Base-by-base conservation (phyloP, 2,888 invertebrate species). In the Willowsia nigromaculata region DNA sequence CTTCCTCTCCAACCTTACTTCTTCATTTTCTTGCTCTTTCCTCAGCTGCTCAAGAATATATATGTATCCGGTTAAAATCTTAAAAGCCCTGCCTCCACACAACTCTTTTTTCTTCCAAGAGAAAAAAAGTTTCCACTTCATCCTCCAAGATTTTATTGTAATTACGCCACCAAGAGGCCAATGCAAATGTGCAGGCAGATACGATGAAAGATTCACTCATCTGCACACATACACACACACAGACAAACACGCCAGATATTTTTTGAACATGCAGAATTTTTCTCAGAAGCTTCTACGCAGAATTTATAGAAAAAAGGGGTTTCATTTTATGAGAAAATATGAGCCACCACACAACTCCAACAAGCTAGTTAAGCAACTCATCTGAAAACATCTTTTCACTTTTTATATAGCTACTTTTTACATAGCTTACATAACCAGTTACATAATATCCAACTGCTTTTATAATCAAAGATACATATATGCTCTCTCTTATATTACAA, bases 131-230 rank as follows among this genome's bases (percentile, higher is more conserved):
- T 87, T 87, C 71, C 68, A 81, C 86, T 87, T 87, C 80, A 87
- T 87, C 80, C 81, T 87, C 80, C 27, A 40, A 81, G 65, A 81
- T 87, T 87, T 87, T 87, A 81, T 87, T 87, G 86, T 87, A 87
- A 87, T 87, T 87, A 87, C 86, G 74, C 86, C 86, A 81, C 86
- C 86, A 81, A 87, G 86, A 87, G 81, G 56, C 25, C 56, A 80
- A 87, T 87, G 86, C 86, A 87, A 87, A 87, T 87, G 81, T 40
- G 68, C 53, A 81, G 37, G 18, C 22, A 56, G 50, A 50, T 56
- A 56, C 22, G 56, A 56, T 33, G 27, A 43, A 47, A 15, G 43
- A 59, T 37, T 40, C 74, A 76, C 59, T 74, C 76, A 85, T 56
- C 40, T n/a, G n/a, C 76, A 81, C 7, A 53, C 53, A 11, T 37